phyloP scores from a whole-genome alignment of 1,140 invertebrate species.

The Drosophila elegans region DNA sequence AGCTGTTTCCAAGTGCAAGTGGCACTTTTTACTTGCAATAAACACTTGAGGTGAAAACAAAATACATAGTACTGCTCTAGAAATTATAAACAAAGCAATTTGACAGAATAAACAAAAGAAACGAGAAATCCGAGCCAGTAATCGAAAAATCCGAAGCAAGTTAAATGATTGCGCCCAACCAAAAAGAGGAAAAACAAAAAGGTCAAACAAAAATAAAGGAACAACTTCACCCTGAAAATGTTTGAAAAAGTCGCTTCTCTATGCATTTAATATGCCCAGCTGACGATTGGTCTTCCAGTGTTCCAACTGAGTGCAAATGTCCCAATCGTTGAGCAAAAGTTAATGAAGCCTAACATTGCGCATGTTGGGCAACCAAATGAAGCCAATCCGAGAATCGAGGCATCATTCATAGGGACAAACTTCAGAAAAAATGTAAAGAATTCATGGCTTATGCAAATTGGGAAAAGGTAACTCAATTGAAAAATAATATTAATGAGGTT shows the following conservation, averaged over 20 bases:
- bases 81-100: conserved; percentile 64
- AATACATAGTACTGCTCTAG: conserved; percentile 19
- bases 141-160: conserved; percentile 11
- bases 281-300: conserved; percentile 23
- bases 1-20: conserved; percentile 44
- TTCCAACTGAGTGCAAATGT: conserved; percentile 47
- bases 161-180: conserved; percentile 13
- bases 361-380: conserved; percentile 68
- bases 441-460: conserved; percentile 15
- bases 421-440: conserved; percentile 7
- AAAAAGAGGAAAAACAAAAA: not conserved
- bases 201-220: conserved; percentile 1
- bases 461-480: conserved; percentile 15
- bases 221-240: conserved; percentile 29
- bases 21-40: conserved; percentile 75
- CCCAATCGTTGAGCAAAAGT: conserved; percentile 49
- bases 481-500: conserved; percentile 36
- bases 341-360: conserved; percentile 72
- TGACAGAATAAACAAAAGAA: conserved; percentile 60
- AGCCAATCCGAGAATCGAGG: conserved; percentile 56
- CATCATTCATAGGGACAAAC: conserved; percentile 29
- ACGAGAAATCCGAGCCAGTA: not conserved
- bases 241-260: conserved; percentile 35
- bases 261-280: conserved; percentile 68
- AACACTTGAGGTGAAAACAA: conserved; percentile 39